A percentile compares a stretch with the other conserved stretches of the same genome.
Conservation (phyloP, 2,888 invertebrate genomes). For the Eustalomyia histrio region DNA sequence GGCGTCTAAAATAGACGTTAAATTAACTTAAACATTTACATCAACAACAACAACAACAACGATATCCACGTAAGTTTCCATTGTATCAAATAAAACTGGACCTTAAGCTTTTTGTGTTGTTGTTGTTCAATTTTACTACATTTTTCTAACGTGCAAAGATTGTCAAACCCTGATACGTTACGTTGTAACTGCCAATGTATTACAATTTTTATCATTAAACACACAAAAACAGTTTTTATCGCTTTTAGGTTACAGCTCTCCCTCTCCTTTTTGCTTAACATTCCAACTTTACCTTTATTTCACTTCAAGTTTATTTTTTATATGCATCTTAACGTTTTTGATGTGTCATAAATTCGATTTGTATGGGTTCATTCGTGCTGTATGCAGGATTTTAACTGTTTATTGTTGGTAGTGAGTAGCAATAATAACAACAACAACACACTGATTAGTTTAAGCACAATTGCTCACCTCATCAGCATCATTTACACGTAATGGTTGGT, state of each 20-base stretch:
- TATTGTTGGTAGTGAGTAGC: not conserved
- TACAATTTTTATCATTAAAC: slow-evolving; percentile 39
- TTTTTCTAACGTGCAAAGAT: slow-evolving; percentile 48
- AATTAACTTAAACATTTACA: slow-evolving; percentile 64
- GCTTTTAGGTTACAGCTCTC: slow-evolving; percentile 8
- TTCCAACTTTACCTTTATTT: slow-evolving; percentile 61
- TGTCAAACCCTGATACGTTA: slow-evolving; percentile 42
- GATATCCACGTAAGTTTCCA: slow-evolving; percentile 27
- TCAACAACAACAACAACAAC: slow-evolving; percentile 19
- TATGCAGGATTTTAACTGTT: slow-evolving; percentile 43
- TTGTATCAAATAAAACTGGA: slow-evolving; percentile 46
- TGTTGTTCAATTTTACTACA: slow-evolving; percentile 41
- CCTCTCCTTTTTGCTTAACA: slow-evolving; percentile 10
- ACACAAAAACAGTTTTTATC: slow-evolving; percentile 41
- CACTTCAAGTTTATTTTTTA: slow-evolving; percentile 43
- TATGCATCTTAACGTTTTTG: slow-evolving; percentile 64
- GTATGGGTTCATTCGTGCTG: slow-evolving; percentile 56
- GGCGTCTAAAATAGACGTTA: slow-evolving; percentile 72
- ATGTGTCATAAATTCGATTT: slow-evolving; percentile 69
- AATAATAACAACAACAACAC: not conserved
- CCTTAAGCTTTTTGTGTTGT: slow-evolving; percentile 31
- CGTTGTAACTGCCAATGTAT: not conserved
- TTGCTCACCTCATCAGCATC: slow-evolving; percentile 68
- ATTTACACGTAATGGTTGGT: slow-evolving; percentile 67
- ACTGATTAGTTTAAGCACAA: slow-evolving; percentile 58